Conservation (phyloP, 2,113 vertebrate species). For the Equus przewalskii region DNA sequence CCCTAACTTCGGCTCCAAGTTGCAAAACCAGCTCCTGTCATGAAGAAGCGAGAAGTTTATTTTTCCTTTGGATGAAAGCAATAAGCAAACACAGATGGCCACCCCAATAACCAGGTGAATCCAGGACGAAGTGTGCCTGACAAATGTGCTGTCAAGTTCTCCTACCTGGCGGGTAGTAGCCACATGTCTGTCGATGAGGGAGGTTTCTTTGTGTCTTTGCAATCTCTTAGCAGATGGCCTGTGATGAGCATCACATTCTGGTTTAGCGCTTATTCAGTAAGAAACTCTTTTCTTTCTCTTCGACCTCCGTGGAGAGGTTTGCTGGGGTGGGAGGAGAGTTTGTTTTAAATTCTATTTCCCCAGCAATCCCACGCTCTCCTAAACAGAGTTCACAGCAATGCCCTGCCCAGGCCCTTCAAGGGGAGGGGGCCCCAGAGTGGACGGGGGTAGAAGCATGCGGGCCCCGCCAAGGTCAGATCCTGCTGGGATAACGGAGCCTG, state of each 20-base stretch:
- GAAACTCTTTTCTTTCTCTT: conserved; percentile 8
- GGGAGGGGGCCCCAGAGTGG: too few relatives aligned
- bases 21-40: background rate
- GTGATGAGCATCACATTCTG: accelerated
- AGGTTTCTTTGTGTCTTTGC: background rate
- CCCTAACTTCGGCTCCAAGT: background rate
- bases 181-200: background rate
- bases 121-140: background rate
- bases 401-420: too few relatives aligned
- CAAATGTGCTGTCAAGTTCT: background rate
- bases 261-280: background rate
- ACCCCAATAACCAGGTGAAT: background rate
- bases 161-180: background rate
- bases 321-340: background rate
- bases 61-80: background rate
- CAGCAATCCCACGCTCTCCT: background rate
- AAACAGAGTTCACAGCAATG: background rate
- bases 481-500: background rate
- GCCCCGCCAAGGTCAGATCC: background rate
- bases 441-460: background rate
- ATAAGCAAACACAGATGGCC: background rate
- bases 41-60: background rate
- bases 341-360: background rate
- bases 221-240: background rate
- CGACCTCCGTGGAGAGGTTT: background rate